A percentile compares a stretch with the other conserved stretches of the same genome.
Evolutionary conservation across 2,797 vertebrate genomes (phyloP).

Genomic region (Centropyge bicolor): DNA sequence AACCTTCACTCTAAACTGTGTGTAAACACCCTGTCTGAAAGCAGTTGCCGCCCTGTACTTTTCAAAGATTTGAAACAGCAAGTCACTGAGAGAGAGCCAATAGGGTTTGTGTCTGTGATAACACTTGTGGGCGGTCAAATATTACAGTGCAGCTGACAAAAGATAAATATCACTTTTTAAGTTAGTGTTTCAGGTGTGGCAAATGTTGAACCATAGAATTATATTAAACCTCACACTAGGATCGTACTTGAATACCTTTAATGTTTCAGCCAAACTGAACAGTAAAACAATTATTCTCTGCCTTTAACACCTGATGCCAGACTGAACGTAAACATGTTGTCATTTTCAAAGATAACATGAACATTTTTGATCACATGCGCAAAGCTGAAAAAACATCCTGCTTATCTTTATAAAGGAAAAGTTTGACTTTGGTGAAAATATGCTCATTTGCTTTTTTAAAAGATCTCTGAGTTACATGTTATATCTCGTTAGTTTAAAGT

Average conservation of each 20-base stretch:
- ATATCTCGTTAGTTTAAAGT: background rate
- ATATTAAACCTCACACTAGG: constrained; percentile 6
- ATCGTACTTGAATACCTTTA: background rate
- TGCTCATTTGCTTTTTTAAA: background rate
- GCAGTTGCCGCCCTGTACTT: constrained; percentile 1
- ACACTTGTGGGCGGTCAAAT: background rate
- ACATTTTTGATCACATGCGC: no score
- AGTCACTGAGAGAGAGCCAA: constrained; percentile 48
- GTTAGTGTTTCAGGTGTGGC: constrained; percentile 35
- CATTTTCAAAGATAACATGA: no score
- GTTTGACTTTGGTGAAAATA: background rate
- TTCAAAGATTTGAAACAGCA: constrained; percentile 36
- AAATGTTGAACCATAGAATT: background rate
- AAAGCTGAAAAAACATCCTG: background rate
- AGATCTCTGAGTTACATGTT: background rate
- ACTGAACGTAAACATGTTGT: background rate
- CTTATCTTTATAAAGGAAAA: background rate
- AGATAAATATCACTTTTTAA: background rate
- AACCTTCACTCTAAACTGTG: constrained; percentile 1
- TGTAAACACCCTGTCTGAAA: background rate
- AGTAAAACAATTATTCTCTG: background rate
- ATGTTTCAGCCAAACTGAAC: background rate
- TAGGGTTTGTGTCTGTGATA: constrained; percentile 33
- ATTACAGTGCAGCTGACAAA: constrained; percentile 3
- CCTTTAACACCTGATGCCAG: background rate